Evolutionary conservation across 2,888 invertebrate genomes (phyloP), one percentile per base, ranked within the genome.

Genomic region (Ferdinandea cuprea): DNA sequence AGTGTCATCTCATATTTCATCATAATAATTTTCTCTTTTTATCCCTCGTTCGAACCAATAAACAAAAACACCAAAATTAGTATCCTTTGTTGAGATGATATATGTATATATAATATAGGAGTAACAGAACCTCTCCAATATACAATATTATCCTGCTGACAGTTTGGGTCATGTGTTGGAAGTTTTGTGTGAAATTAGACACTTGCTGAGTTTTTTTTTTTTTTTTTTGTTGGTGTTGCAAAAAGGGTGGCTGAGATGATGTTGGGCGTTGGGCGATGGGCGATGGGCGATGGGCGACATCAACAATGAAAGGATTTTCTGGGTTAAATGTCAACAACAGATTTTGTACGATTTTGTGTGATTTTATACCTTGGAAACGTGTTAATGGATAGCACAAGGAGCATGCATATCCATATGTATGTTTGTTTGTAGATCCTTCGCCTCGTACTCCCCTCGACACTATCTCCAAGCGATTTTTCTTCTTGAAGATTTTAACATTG

Each of bases 61-160:
- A 76, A 76, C 76, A 68, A 76, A 76, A 68, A 76, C 68, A 76
- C 68, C 37, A n/a, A 76, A 76, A 76, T 76, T 76, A 68, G 76
- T 59, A 76, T 59, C 59, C 76, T 59, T 61, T 76, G 76, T 59
- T 28, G 68, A 40, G 40, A 17, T 7, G 25, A 52, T n/a, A 30
- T 28, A 19, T 5, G 17, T 15, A 28, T 28, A 11, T 21, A 63
- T n/a, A 28, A 69, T 25, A 3, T 25, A 25, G 25, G 25, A 21
- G 35, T 37, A n/a, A 35, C 21, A 35, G n/a, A 8, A 7, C 37
- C 17, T 13, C 3, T 13, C 7, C 37, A 11, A 13, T 13, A 17
- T 25, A 9, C 6, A 25, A 37, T 50, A 35, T 28, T 46, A 40
- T 72, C 40, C 30, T 40, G 37, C 48, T 19, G 58, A 40, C 74